phyloP scores from a whole-genome alignment of 2,113 vertebrate genomes.

The Scomber scombrus region DNA sequence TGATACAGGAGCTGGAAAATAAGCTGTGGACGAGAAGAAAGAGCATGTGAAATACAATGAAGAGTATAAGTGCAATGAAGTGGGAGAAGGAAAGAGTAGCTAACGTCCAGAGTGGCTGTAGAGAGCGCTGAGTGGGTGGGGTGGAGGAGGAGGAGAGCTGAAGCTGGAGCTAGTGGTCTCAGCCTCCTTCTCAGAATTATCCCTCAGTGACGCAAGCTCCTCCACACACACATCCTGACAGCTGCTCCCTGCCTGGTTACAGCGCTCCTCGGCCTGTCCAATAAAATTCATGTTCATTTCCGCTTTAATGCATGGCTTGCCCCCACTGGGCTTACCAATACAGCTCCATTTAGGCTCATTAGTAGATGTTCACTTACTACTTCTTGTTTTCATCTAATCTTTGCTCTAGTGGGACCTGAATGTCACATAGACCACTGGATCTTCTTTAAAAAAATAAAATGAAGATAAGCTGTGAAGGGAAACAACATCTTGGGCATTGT shows the following conservation, averaged over 20 bases:
- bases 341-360: conserved; percentile 60
- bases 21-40: conserved; percentile 42
- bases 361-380: conserved; percentile 38
- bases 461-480: conserved; percentile 28
- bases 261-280: conserved; percentile 72
- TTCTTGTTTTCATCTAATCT: conserved; percentile 49
- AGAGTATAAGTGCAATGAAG: conserved; percentile 45
- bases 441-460: neutral
- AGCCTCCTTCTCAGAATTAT: conserved; percentile 80
- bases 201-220: conserved; percentile 83
- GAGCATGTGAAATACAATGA: conserved; percentile 25
- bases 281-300: conserved; percentile 79
- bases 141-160: conserved; percentile 65
- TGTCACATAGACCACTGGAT: conserved; percentile 1
- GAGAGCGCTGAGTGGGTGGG: conserved; percentile 74
- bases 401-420: conserved; percentile 37
- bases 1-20: conserved; percentile 27
- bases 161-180: conserved; percentile 76
- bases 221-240: conserved; percentile 86
- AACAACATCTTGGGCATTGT: conserved; percentile 17
- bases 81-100: conserved; percentile 64
- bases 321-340: conserved; percentile 37
- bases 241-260: conserved; percentile 85
- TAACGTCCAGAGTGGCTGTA: conserved; percentile 69
- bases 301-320: conserved; percentile 71